Evolutionary conservation across 2,888 invertebrate genomes (phyloP), one percentile per base, ranked within the genome.

Genomic region (Erebia ligea): DNA sequence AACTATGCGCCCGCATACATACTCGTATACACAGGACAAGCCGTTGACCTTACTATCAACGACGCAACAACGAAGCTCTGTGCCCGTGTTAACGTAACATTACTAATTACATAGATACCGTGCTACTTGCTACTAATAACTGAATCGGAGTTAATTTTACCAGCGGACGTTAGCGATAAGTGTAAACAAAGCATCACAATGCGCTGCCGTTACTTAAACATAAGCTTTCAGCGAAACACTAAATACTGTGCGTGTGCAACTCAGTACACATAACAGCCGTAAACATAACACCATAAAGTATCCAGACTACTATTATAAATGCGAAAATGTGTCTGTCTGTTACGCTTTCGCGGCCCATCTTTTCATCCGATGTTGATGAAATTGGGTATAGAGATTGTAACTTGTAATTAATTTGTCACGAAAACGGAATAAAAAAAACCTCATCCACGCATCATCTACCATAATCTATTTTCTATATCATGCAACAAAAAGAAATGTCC

Each of bases 181-280:
- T 82, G 84, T 88, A 88, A 88, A 90, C 87, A 88, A 76, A 79
- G 81, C 75, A 79, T 79, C 80, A 88, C 86, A 89, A 85, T 86
- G 78, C 61, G 68, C 73, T 79, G 78, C 81, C 79, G 84, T 85
- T 86, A 83, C 79, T 79, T 81, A 85, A 85, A 89, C 86, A 85
- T 78, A 76, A 77, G 73, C 77, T 79, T 87, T 87, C 86, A 76
- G 76, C 77, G 85, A 89, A 81, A 86, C 77, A 74, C 73, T 75
- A 19, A 17, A 56, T 40, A 42, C 17, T 34, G 34, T 34, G 13
- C 3, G 45, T 25, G 40, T 45, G 52, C 48, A 57, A 57, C 13
- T 67, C 19, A 40, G 25, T 57, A 54, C 54, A 17, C 19, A 54
- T 54, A 3, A 17, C 19, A 54, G 8, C 17, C 10, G 6, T n/a